Conservation (phyloP, 2,888 invertebrate genomes). For the Ditula angustiorana region DNA sequence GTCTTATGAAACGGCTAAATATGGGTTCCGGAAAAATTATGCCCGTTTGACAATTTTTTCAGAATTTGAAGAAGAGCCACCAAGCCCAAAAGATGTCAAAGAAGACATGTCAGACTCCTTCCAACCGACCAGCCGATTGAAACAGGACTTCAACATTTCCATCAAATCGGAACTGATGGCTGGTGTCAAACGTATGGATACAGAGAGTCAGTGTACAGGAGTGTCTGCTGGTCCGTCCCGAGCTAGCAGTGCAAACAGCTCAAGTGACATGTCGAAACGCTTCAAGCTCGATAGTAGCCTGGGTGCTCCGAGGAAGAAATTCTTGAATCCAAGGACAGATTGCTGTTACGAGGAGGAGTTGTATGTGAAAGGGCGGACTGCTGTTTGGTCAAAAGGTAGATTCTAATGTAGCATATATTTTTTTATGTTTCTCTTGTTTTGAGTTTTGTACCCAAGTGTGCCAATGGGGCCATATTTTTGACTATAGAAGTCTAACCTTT, state of each 20-base stretch:
- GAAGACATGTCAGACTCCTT: conserved; percentile 73
- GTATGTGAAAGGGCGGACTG: conserved; percentile 93
- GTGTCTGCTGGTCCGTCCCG: conserved; percentile 64
- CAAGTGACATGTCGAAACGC: conserved; percentile 78
- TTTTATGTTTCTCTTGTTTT: too few relatives aligned
- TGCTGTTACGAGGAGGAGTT: conserved; percentile 92
- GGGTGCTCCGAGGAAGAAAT: conserved; percentile 53
- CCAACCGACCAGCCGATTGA: conserved; percentile 71
- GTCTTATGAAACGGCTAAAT: too few relatives aligned
- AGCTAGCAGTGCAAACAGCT: conserved; percentile 75
- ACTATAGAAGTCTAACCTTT: too few relatives aligned
- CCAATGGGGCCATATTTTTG: too few relatives aligned
- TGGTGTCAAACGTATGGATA: conserved; percentile 65
- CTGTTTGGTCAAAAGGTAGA: conserved; percentile 91
- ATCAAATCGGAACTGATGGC: conserved; percentile 72
- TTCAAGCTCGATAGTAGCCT: conserved; percentile 64
- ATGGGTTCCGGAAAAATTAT: too few relatives aligned
- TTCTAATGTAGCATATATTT: too few relatives aligned
- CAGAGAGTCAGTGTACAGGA: conserved; percentile 47
- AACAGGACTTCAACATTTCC: conserved; percentile 78
- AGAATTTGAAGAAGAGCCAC: conserved; percentile 66
- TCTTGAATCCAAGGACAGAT: conserved; percentile 73
- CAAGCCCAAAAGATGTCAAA: conserved; percentile 61
- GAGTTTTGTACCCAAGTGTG: too few relatives aligned
- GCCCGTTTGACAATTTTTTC: too few relatives aligned